Percentiles rank a stretch among this genome's conserved stretches.
Evolutionary conservation across 1,140 invertebrate species (phyloP).

Genomic region (Macrosteles quadrilineatus): DNA sequence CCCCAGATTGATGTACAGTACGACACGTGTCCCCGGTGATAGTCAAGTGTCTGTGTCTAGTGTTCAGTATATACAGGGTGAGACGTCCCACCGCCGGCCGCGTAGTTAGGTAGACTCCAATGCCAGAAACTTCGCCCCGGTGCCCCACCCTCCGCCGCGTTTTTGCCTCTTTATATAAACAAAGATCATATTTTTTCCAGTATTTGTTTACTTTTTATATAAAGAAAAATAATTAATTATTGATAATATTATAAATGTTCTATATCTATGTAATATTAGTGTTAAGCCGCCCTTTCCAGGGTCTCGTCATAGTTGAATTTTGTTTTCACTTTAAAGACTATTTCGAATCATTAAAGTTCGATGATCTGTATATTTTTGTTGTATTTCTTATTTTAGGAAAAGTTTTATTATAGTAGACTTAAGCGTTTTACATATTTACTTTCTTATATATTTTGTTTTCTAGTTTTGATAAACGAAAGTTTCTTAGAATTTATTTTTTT

Average conservation of each 20-base stretch:
- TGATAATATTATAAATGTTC: conserved; percentile 43
- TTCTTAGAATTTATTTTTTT: conserved; percentile 27
- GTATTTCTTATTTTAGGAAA: conserved; percentile 34
- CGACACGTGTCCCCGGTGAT: too few species aligned
- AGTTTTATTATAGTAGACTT: conserved; percentile 16
- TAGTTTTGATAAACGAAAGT: conserved; percentile 19
- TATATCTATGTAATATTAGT: conserved; percentile 42
- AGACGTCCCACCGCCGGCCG: too few species aligned
- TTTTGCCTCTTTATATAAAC: conserved; percentile 28
- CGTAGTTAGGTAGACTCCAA: background rate
- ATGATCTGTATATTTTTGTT: conserved; percentile 39
- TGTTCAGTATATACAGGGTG: too few species aligned
- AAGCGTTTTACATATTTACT: conserved; percentile 26
- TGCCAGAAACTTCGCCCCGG: conserved; percentile 7
- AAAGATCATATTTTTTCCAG: conserved; percentile 43
- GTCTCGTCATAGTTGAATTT: conserved; percentile 32
- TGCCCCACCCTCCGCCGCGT: background rate
- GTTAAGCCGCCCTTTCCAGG: conserved; percentile 37
- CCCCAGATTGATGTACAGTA: too few species aligned
- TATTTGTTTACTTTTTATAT: conserved; percentile 44
- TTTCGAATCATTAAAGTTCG: conserved; percentile 24
- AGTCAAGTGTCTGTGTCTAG: too few species aligned
- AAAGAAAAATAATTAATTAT: conserved; percentile 38
- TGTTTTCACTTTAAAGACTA: conserved; percentile 36
- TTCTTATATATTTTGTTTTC: conserved; percentile 27